phyloP scores from a whole-genome alignment of 2,113 vertebrate species.

The Hyaena hyaena region DNA sequence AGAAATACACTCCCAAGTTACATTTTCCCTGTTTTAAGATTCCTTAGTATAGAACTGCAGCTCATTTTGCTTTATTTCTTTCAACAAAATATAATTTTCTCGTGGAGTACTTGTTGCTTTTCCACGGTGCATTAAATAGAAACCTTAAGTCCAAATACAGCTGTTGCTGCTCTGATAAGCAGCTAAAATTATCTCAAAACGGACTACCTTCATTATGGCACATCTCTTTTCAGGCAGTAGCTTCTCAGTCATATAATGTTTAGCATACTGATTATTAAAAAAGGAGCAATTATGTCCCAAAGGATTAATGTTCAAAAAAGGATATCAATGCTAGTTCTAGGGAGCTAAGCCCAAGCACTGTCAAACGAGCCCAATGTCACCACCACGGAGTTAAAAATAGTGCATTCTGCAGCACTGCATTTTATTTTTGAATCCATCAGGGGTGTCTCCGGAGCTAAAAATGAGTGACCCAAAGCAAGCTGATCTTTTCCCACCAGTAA shows the following conservation, averaged over 20 bases:
- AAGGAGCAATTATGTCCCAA: slow-evolving; percentile 44
- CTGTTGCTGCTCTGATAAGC: slow-evolving; percentile 68
- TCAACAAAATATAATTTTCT: slow-evolving; percentile 55
- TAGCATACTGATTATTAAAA: slow-evolving; percentile 22
- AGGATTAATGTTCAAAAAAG: slow-evolving; percentile 52
- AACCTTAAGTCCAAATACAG: slow-evolving; percentile 62
- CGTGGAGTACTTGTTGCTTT: slow-evolving; percentile 62
- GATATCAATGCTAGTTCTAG: not conserved
- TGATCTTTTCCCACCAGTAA: not conserved
- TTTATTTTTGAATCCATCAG: not conserved
- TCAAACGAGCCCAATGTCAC: not conserved
- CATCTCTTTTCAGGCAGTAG: not conserved
- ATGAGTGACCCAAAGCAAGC: slow-evolving; percentile 6
- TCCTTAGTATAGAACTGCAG: not conserved
- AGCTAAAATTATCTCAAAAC: slow-evolving; percentile 57
- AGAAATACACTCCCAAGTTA: not conserved
- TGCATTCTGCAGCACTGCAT: not conserved
- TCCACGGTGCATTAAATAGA: slow-evolving; percentile 46
- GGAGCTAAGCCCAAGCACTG: not conserved
- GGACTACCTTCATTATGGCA: not conserved
- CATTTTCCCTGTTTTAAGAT: not conserved
- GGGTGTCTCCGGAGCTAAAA: not conserved
- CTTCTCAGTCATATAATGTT: not conserved
- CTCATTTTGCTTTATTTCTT: slow-evolving; percentile 46
- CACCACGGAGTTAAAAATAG: not conserved